phyloP scores from a whole-genome alignment of 2,888 invertebrate species.

The Andrena camellia region DNA sequence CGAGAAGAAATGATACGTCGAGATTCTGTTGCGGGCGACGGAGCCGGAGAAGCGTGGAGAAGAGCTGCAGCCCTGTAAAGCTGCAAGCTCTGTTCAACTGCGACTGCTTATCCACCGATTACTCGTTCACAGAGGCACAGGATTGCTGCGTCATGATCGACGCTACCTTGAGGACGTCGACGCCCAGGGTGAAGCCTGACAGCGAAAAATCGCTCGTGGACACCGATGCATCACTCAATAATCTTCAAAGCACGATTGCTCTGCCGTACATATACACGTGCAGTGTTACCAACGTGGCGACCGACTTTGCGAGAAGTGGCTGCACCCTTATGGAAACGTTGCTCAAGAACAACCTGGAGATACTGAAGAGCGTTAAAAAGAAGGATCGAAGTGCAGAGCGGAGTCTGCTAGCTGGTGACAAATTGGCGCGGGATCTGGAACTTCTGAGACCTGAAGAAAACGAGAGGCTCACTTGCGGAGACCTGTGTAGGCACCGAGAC shows the following conservation, averaged over 20 bases:
- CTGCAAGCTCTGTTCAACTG: constrained; percentile 18
- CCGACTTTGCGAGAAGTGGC: background rate
- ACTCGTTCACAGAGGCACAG: background rate
- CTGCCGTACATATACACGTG: background rate
- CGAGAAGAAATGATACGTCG: background rate
- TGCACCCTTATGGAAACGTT: background rate
- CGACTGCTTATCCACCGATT: background rate
- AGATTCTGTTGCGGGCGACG: too few relatives aligned
- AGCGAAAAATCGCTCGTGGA: background rate
- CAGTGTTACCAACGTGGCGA: background rate
- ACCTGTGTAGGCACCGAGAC: background rate
- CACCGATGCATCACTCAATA: background rate
- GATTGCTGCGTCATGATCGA: background rate
- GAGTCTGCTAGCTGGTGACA: too few relatives aligned
- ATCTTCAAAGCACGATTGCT: background rate
- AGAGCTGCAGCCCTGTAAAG: background rate
- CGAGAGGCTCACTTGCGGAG: background rate
- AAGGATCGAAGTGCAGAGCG: background rate
- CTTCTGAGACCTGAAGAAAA: background rate
- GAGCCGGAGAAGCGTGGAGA: background rate
- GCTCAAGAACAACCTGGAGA: constrained; percentile 8
- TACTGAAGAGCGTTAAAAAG: background rate
- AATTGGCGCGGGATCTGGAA: too few relatives aligned
- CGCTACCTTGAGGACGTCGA: constrained; percentile 7
- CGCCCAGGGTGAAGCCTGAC: background rate